Conservation (phyloP, 2,113 vertebrate species). For the Sturnus vulgaris region DNA sequence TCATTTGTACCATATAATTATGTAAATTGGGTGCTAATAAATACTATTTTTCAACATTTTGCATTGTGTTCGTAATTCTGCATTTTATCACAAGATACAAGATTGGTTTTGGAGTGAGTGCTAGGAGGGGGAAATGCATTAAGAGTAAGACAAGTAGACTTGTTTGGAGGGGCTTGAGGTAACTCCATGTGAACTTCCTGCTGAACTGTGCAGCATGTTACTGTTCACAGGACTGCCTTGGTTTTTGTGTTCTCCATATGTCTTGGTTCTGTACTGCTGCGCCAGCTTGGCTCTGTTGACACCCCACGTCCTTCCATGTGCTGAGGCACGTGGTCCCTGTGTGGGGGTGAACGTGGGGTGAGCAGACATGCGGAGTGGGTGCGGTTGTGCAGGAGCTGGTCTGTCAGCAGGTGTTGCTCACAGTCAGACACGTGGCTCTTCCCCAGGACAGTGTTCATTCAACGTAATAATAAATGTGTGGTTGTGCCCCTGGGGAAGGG, state of each 20-base stretch:
- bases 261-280: neutral
- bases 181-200: neutral
- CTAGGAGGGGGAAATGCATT: neutral
- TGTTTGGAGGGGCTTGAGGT: neutral
- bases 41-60: slow-evolving; percentile 73
- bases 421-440: neutral
- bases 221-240: neutral
- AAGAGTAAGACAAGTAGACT: neutral
- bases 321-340: neutral
- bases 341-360: neutral
- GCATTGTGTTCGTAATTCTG: neutral
- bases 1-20: slow-evolving; percentile 72
- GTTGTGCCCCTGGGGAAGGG: neutral
- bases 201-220: accelerated
- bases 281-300: neutral
- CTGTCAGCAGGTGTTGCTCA: accelerated
- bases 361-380: accelerated
- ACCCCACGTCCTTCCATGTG: accelerated
- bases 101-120: neutral
- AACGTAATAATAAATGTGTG: neutral
- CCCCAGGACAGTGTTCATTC: neutral
- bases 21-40: slow-evolving; percentile 75
- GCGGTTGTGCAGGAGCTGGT: neutral
- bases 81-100: neutral
- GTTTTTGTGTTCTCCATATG: neutral